Evolutionary conservation across 2,888 invertebrate species (phyloP), one percentile per base, ranked within the genome.

Genomic region (Drosophila borealis): DNA sequence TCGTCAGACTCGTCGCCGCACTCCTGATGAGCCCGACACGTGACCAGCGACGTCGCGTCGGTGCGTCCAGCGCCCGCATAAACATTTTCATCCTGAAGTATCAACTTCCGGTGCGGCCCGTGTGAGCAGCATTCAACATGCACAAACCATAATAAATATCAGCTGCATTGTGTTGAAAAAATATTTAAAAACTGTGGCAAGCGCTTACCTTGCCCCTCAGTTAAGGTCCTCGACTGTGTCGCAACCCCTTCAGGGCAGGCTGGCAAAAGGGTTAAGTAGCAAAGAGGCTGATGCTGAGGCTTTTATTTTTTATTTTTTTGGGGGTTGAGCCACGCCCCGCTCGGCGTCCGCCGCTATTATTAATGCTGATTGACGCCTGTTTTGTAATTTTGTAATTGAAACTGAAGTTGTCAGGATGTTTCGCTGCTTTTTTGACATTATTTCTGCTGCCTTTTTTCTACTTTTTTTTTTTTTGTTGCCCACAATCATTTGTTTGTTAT

Each of bases 341-440:
- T 53, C 48, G 33, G 11, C 48, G n/a, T 34, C 62, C 50, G 46
- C 17, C 45, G 55, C 51, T 74, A 81, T 87, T 87, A 84, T 89
- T 87, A 86, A 86, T 82, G 82, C 88, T 86, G 86, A 86, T 88
- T 84, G 85, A 85, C 89, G 87, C 89, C 86, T 88, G 78, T 75
- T 84, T 83, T 87, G 85, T 87, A 81, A 85, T 89, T 83, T 80
- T 85, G 84, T 89, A 89, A 87, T 88, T 89, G 89, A 87, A 89
- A 78, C 89, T 79, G 89, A 74, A 83, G 80, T 76, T 83, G 74
- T 48, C 70, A 46, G 57, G 41, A 54, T 54, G 54, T 66, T 75
- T 70, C 42, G 54, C 48, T 57, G 54, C 60, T 74, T 79, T 82
- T 75, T 69, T 55, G 48, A 71, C 66, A 65, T 84, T 66, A 74